phyloP scores from a whole-genome alignment of 2,888 invertebrate genomes.

The Aspidiotus rigidus region DNA sequence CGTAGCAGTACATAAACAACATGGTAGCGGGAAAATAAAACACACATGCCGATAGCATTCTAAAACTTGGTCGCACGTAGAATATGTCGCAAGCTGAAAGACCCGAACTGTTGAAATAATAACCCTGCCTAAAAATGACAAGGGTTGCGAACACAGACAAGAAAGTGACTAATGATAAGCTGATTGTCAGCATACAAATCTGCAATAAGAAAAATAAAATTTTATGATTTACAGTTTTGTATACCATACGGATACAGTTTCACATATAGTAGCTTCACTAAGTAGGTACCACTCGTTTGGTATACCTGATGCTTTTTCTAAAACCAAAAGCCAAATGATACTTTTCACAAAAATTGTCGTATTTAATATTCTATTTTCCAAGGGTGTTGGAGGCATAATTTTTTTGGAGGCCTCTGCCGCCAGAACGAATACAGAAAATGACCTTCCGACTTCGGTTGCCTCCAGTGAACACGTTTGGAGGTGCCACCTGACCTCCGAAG shows the following conservation, averaged over 20 bases:
- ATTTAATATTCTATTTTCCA: too few relatives aligned
- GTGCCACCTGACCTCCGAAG: too few relatives aligned
- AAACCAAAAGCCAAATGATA: too few relatives aligned
- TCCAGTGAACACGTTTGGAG: too few relatives aligned
- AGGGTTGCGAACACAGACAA: conserved; percentile 72
- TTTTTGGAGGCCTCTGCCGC: too few relatives aligned
- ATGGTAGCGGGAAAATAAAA: conserved; percentile 86
- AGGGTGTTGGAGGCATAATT: too few relatives aligned
- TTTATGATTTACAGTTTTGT: not conserved
- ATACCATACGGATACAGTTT: not conserved
- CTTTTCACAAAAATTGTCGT: too few relatives aligned
- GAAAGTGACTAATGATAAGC: conserved; percentile 75
- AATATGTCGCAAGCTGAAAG: conserved; percentile 81
- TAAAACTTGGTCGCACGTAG: conserved; percentile 62
- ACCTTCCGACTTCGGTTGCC: too few relatives aligned
- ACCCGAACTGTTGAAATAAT: conserved; percentile 78
- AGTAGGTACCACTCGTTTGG: too few relatives aligned
- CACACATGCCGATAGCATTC: conserved; percentile 74
- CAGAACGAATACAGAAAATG: too few relatives aligned
- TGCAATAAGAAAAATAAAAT: conserved; percentile 45
- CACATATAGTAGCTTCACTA: too few relatives aligned
- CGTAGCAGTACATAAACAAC: conserved; percentile 86
- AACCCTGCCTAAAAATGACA: conserved; percentile 74
- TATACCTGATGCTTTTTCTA: too few relatives aligned
- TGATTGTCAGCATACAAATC: conserved; percentile 77